Percentiles rank a stretch among this genome's conserved stretches.
These are phyloP conservation scores for Mamestra brassicae DNA, from an alignment of 2,888 invertebrate genomes.

Conservation along the genomic window DNA sequence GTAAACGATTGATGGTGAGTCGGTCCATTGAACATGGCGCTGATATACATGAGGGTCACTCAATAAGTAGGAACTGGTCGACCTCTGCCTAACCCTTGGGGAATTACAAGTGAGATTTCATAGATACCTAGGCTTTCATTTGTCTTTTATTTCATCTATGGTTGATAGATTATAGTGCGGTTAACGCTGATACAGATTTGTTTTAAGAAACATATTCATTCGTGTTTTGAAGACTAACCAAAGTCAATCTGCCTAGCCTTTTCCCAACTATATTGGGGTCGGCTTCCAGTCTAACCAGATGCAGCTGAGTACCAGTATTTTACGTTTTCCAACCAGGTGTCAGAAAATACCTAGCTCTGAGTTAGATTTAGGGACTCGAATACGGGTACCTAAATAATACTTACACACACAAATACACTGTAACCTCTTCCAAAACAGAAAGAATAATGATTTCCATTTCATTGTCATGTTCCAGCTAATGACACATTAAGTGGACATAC, in stretches of 20 bases:
- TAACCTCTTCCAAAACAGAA: background rate
- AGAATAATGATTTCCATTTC: background rate
- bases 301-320: background rate
- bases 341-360: too few species aligned
- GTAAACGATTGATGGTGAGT: too few species aligned
- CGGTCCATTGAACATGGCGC: too few species aligned
- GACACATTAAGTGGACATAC: constrained; percentile 22
- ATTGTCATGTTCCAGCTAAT: constrained; percentile 4
- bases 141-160: background rate
- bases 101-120: background rate
- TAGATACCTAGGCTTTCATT: background rate
- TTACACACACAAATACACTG: too few species aligned
- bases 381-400: too few species aligned
- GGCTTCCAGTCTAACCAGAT: too few species aligned
- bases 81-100: too few species aligned
- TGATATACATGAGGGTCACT: too few species aligned
- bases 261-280: background rate
- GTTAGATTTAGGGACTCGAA: background rate
- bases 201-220: background rate
- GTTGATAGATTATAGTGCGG: too few species aligned
- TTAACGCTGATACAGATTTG: background rate
- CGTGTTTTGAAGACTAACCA: too few species aligned
- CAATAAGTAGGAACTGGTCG: too few species aligned
- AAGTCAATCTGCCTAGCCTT: background rate
- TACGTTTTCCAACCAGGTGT: too few species aligned